Evolutionary conservation across 2,797 vertebrate species (phyloP), one percentile per base, ranked within the genome.

Genomic region (Tympanoctomys barrerae): DNA sequence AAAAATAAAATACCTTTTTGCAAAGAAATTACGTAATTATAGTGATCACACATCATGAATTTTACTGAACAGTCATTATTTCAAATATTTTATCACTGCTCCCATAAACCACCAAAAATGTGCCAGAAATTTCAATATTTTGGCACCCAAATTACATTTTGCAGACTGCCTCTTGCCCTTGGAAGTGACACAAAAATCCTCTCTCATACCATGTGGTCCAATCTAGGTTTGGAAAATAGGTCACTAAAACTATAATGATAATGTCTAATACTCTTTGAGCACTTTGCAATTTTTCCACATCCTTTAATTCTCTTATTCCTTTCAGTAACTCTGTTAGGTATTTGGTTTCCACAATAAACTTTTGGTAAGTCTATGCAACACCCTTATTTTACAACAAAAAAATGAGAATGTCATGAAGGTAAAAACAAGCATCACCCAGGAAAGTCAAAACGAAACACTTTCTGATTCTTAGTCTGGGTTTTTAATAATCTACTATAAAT

Each of bases 161-260:
- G 52, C 81, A 97, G 91, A 96, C 96, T 91, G 96, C 82, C 71
- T 97, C 88, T 97, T 88, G n/a, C 93, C 96, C 96, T 95, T 97
- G 96, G 96, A 97, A 95, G 90, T 96, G 90, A 94, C 94, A 97
- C 97, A 98, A 97, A 97, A 97, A 97, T 97, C 93, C 92, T 96
- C 89, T 96, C 70, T 97, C 95, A 95, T 96, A 97, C 90, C 90
- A 97, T 96, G 93, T 94, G 96, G 96, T 97, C 94, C 96, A 96
- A 96, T 96, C 96, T 97, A 88, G 96, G 94, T 97, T 97, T 98
- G 91, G 94, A 97, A 98, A 97, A 97, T 97, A 97, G 97, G 96
- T 97, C 96, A 97, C 87, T 97, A 96, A 95, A 96, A 97, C 97
- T 95, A 92, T 61, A 95, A 96, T 88, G 96, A 96, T 97, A 97